Conservation (phyloP, 2,797 vertebrate genomes). For the Huso huso region DNA sequence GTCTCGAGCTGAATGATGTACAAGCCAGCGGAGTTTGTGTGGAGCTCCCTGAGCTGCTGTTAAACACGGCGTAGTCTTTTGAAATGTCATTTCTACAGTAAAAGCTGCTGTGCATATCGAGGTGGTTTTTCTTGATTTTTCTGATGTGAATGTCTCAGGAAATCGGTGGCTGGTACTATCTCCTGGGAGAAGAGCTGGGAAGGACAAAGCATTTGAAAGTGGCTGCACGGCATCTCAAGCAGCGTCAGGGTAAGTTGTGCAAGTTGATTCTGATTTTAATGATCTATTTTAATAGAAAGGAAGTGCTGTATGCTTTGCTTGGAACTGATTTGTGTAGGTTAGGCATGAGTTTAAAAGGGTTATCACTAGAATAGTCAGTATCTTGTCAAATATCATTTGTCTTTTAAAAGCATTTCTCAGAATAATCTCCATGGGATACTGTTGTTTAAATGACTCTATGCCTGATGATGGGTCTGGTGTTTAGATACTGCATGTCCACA, state of each 20-base stretch:
- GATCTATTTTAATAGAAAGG: no score
- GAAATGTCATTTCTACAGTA: background rate
- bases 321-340: background rate
- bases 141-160: constrained; percentile 37
- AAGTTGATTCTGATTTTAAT: background rate
- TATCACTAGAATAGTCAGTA: background rate
- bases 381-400: background rate
- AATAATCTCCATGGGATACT: constrained; percentile 2
- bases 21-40: background rate
- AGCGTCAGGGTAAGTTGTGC: background rate
- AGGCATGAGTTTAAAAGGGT: constrained; percentile 3
- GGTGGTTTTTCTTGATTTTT: constrained; percentile 22
- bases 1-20: background rate
- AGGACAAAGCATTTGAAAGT: constrained; percentile 60
- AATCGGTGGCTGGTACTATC: constrained; percentile 57
- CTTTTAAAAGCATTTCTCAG: background rate
- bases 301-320: no score
- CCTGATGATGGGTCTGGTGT: no score
- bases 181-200: constrained; percentile 53
- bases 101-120: constrained; percentile 30
- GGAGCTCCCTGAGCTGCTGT: background rate
- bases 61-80: background rate
- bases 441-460: background rate
- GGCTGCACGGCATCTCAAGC: constrained; percentile 36
- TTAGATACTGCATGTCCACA: no score